Evolutionary conservation across 2,888 invertebrate genomes (phyloP).

Genomic region (Cataglyphis altisquamis): DNA sequence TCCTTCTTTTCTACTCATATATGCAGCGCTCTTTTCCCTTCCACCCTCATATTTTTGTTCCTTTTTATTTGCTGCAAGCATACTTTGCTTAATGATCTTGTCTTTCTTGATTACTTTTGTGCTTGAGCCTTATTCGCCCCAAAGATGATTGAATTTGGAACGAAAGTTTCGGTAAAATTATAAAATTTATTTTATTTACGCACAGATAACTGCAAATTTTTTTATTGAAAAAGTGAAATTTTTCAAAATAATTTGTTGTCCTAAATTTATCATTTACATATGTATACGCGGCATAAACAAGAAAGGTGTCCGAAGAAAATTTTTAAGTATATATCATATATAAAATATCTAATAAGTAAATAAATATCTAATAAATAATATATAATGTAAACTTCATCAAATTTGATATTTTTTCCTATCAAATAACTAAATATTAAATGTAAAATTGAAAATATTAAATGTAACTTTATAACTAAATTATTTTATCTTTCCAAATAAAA

Average conservation of each 20-base stretch:
- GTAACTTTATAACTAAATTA: background rate
- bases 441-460: background rate
- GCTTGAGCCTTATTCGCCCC: background rate
- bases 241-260: background rate
- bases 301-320: background rate
- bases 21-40: constrained; percentile 38
- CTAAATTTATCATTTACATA: background rate
- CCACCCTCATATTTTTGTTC: constrained; percentile 11
- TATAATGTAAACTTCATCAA: background rate
- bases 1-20: constrained; percentile 23
- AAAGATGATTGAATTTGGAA: constrained; percentile 11
- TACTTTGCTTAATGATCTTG: constrained; percentile 4
- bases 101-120: constrained; percentile 6
- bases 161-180: background rate
- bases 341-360: background rate
- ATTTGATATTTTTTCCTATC: background rate
- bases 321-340: background rate
- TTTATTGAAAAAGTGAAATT: background rate
- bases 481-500: background rate
- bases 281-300: background rate
- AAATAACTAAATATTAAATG: background rate
- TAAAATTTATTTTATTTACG: background rate
- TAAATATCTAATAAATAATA: background rate
- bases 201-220: background rate
- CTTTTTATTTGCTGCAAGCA: background rate